Evolutionary conservation across 1,140 invertebrate genomes (phyloP).

Genomic region (Augochlora pura): DNA sequence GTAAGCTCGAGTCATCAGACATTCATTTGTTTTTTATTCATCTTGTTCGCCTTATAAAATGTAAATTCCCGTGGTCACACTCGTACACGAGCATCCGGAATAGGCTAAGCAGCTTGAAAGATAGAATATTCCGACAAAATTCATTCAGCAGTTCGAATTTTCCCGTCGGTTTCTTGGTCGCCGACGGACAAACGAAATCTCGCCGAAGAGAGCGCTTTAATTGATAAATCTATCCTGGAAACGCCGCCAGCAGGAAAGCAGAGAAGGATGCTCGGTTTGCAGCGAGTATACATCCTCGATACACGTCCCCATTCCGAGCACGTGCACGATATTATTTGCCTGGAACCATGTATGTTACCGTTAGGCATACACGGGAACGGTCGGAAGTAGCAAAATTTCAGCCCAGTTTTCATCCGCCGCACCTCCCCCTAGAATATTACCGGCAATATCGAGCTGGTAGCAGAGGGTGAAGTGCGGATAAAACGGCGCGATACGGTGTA

Average conservation of each 20-base stretch:
- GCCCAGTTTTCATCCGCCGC: not conserved
- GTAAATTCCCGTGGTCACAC: no score
- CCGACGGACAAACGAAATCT: no score
- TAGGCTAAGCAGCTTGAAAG: no score
- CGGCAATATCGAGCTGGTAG: not conserved
- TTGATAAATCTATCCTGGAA: not conserved
- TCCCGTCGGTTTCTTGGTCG: no score
- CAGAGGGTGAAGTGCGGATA: conserved; percentile 3
- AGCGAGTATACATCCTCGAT: not conserved
- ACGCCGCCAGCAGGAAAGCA: not conserved
- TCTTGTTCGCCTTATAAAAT: no score
- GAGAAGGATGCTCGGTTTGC: no score
- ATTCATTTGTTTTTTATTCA: no score
- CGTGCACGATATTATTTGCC: conserved; percentile 26
- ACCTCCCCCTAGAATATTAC: conserved; percentile 5
- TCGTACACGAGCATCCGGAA: no score
- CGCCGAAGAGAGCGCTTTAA: not conserved
- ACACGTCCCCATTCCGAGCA: conserved; percentile 1
- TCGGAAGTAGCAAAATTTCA: conserved; percentile 22
- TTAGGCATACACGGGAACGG: not conserved
- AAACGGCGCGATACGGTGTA: conserved; percentile 29
- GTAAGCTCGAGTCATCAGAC: no score
- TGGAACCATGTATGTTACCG: conserved; percentile 5
- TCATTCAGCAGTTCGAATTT: no score
- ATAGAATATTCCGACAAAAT: no score